phyloP scores from a whole-genome alignment of 2,888 invertebrate genomes.

The Parnassius apollo region DNA sequence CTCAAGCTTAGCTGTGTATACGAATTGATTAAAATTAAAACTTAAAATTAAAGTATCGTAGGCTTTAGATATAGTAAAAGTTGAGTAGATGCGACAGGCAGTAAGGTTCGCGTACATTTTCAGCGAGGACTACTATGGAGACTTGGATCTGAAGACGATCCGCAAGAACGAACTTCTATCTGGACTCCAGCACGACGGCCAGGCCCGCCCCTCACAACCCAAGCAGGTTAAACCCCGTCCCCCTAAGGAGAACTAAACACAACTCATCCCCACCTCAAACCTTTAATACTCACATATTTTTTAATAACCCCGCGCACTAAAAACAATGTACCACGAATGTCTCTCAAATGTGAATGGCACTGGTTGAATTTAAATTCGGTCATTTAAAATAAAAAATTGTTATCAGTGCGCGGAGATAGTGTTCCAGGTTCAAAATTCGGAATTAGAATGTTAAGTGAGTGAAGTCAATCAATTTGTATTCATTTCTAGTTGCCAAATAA shows the following conservation, averaged over 20 bases:
- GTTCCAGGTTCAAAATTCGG: slow-evolving; percentile 61
- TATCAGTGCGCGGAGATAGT: slow-evolving; percentile 58
- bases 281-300: slow-evolving; percentile 71
- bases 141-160: slow-evolving; percentile 96
- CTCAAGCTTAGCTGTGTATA: slow-evolving; percentile 60
- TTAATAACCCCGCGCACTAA: slow-evolving; percentile 54
- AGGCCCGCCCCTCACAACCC: slow-evolving; percentile 59
- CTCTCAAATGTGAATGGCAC: slow-evolving; percentile 31
- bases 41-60: slow-evolving; percentile 28
- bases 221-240: slow-evolving; percentile 80
- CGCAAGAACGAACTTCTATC: slow-evolving; percentile 95
- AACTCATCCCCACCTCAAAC: slow-evolving; percentile 52
- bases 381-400: slow-evolving; percentile 39
- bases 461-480: slow-evolving; percentile 68
- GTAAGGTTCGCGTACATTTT: slow-evolving; percentile 79
- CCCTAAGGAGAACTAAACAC: slow-evolving; percentile 75
- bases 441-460: slow-evolving; percentile 59
- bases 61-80: slow-evolving; percentile 42
- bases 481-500: slow-evolving; percentile 78
- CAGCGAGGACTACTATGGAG: slow-evolving; percentile 98
- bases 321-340: slow-evolving; percentile 37
- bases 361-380: slow-evolving; percentile 38
- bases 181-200: slow-evolving; percentile 85
- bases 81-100: slow-evolving; percentile 60
- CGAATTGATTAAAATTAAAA: slow-evolving; percentile 4